Base-by-base conservation (phyloP, 2,113 vertebrate species). In the Gobius niger region DNA sequence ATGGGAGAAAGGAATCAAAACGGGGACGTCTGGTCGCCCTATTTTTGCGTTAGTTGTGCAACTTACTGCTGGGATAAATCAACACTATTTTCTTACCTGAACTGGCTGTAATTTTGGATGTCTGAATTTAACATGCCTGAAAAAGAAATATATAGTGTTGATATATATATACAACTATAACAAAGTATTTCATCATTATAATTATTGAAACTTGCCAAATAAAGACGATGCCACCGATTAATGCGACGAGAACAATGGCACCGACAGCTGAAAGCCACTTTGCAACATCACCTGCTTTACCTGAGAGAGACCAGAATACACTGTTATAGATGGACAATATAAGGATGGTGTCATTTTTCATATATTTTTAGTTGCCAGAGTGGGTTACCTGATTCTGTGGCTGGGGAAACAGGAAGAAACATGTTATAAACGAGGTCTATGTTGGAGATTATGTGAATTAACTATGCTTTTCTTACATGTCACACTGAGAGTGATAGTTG, bases 41-140 rank as follows among this genome's bases (percentile, higher is more conserved):
- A 34, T 4, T 4, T 34, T 4, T 34, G 24, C 5, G 24, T 34
- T 34, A 34, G 24, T 34, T 34, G 5, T 34, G 24, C 24, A 34
- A 34, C 24, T 4, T 34, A 4, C 24, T 34, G 24, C 24, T 34
- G 24, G 24, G 24, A 54, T 12, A 57, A 40, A 7, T 14, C 11
- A 40, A 18, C 51, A 8, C 7, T 40, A 7, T 40, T 40, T 57
- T 57, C 54, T 57, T 57, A 57, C 54, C 54, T 40, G 19, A 40
- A 24, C 9, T 13, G 24, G 54, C 24, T 40, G 54, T 13, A 40
- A 40, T 14, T 7, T 19, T 40, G 19, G 5, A 2, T 7, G 54
- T 57, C 54, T 57, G 4, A 57, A 57, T 57, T 57, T 57, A 15
- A 57, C 34, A 57, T 14, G 10, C 54, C 54, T 57, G 54, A 14